phyloP scores from a whole-genome alignment of 2,888 invertebrate genomes.

The Stenurella melanura region DNA sequence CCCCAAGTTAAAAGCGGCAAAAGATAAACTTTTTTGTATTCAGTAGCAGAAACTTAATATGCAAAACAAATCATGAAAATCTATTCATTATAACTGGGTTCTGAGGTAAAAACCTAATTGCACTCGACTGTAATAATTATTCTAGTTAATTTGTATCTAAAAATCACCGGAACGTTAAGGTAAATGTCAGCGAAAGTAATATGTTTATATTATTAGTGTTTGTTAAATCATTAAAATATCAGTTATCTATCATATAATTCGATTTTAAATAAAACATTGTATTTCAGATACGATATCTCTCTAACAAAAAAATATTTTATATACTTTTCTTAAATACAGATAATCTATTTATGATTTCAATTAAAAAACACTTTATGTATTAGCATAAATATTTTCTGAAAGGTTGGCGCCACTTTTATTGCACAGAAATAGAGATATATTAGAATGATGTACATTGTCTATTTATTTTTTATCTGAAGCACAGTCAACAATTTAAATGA shows the following conservation, averaged over 20 bases:
- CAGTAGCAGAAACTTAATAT: no score
- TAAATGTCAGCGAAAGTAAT: no score
- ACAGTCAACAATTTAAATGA: conserved; percentile 23
- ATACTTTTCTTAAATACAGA: conserved; percentile 14
- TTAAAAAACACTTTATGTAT: conserved; percentile 31
- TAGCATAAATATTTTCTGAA: conserved; percentile 15
- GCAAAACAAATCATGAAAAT: no score
- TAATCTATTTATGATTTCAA: conserved; percentile 31
- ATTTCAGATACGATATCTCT: conserved; percentile 27
- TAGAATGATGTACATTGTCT: conserved; percentile 23
- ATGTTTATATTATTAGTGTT: neutral
- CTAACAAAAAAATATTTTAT: conserved; percentile 10
- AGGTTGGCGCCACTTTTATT: conserved; percentile 25
- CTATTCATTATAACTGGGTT: no score
- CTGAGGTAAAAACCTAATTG: no score
- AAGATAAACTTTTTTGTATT: no score
- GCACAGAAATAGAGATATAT: conserved; percentile 16
- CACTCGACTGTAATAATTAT: no score
- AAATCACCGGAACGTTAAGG: no score
- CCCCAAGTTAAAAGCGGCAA: no score
- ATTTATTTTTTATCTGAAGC: conserved; percentile 25
- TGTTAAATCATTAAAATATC: neutral
- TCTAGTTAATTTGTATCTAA: no score
- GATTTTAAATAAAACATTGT: conserved; percentile 11
- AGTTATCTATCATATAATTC: conserved; percentile 27